phyloP scores from a whole-genome alignment of 2,888 invertebrate species.

The Plagodis dolabraria region DNA sequence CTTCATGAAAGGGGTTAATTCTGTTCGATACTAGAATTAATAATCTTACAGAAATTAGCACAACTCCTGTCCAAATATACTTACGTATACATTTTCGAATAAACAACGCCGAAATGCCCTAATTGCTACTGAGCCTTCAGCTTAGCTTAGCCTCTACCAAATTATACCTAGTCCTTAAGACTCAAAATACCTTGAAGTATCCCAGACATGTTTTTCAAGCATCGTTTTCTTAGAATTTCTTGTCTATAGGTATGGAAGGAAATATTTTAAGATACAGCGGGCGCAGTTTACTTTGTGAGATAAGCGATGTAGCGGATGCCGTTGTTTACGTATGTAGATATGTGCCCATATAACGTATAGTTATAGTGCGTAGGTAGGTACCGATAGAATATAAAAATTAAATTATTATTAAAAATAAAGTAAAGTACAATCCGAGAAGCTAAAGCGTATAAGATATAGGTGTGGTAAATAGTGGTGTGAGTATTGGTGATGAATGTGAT shows the following conservation, averaged over 20 bases:
- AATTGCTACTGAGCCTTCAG: not conserved
- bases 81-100: too few relatives aligned
- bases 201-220: constrained; percentile 36
- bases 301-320: constrained; percentile 75
- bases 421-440: too few relatives aligned
- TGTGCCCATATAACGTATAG: constrained; percentile 29
- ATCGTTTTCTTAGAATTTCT: constrained; percentile 61
- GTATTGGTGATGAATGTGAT: too few relatives aligned
- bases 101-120: too few relatives aligned
- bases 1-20: too few relatives aligned
- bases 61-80: too few relatives aligned
- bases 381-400: constrained; percentile 18
- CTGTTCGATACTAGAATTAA: too few relatives aligned
- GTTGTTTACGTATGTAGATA: constrained; percentile 56
- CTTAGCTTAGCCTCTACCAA: not conserved
- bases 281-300: constrained; percentile 69
- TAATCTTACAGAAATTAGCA: too few relatives aligned
- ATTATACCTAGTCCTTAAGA: constrained; percentile 10
- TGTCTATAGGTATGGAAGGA: constrained; percentile 65
- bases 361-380: constrained; percentile 2
- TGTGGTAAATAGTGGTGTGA: too few relatives aligned
- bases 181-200: constrained; percentile 23
- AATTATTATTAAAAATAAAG: too few relatives aligned
- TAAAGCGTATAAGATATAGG: too few relatives aligned
- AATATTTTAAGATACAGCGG: constrained; percentile 76